Percentiles rank a stretch among this genome's conserved stretches.
Conservation (phyloP, 2,888 invertebrate species). For the Nesidiocoris tenuis region DNA sequence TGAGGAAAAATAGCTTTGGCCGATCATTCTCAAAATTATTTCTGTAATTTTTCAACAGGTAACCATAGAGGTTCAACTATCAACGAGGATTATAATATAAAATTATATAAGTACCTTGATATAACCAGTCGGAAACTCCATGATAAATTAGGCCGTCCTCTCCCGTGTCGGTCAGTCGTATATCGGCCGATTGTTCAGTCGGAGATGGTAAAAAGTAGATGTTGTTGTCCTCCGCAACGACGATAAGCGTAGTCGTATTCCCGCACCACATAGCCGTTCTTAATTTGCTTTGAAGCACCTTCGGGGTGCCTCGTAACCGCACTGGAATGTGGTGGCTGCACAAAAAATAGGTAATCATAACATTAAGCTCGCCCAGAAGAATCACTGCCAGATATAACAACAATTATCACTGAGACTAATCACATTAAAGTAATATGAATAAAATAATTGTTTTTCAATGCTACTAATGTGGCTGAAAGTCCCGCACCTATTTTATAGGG, state of each 20-base stretch:
- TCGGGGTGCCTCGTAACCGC: constrained; percentile 72
- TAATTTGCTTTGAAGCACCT: constrained; percentile 69
- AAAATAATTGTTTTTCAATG: too few species aligned
- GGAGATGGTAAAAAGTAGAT: constrained; percentile 79
- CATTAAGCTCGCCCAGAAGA: too few species aligned
- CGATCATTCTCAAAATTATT: too few species aligned
- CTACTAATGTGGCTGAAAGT: not conserved
- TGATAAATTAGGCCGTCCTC: constrained; percentile 81
- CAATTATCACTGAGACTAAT: not conserved
- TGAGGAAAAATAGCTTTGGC: too few species aligned
- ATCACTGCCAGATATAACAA: not conserved
- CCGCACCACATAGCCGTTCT: constrained; percentile 85
- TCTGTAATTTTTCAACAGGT: too few species aligned
- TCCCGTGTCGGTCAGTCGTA: constrained; percentile 73
- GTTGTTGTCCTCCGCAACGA: constrained; percentile 87
- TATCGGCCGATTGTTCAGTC: constrained; percentile 61
- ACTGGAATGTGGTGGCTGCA: constrained; percentile 80
- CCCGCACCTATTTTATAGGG: too few species aligned
- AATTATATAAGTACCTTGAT: too few species aligned
- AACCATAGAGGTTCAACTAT: too few species aligned
- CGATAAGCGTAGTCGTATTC: constrained; percentile 70
- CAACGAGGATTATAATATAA: too few species aligned
- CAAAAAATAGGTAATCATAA: too few species aligned
- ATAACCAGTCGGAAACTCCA: constrained; percentile 94
- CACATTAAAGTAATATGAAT: too few species aligned